Evolutionary conservation across 37 sponge, comb jelly and placozoan genomes (phyloP).

Genomic region (Sycon ciliatum): DNA sequence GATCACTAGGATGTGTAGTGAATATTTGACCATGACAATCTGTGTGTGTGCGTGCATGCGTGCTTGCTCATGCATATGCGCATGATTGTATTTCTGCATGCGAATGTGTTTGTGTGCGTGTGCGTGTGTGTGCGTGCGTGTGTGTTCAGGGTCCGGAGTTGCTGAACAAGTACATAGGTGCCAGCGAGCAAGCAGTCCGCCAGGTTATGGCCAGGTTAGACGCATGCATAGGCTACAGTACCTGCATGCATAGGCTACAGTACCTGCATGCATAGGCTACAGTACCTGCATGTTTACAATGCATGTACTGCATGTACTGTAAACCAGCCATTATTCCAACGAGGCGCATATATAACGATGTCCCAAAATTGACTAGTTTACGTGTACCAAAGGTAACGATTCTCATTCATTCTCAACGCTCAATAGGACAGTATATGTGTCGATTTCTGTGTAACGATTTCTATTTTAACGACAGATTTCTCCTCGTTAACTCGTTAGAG

Average conservation of each 20-base stretch:
- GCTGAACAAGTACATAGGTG: slow-evolving; percentile 91
- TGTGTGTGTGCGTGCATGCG: not conserved
- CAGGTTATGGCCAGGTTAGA: slow-evolving; percentile 54
- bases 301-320: too few relatives aligned
- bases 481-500: too few relatives aligned
- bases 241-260: not conserved
- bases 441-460: too few relatives aligned
- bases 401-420: too few relatives aligned
- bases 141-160: slow-evolving; percentile 76
- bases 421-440: too few relatives aligned
- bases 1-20: too few relatives aligned
- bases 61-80: not conserved
- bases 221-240: not conserved
- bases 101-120: not conserved
- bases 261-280: not conserved
- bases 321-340: too few relatives aligned
- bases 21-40: too few relatives aligned
- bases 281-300: slow-evolving; percentile 2
- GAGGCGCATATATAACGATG: too few relatives aligned
- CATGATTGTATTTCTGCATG: not conserved
- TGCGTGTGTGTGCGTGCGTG: not conserved
- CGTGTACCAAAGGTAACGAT: too few relatives aligned
- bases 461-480: too few relatives aligned
- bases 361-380: too few relatives aligned
- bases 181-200: slow-evolving; percentile 88